A percentile compares a stretch with the other conserved stretches of the same genome.
phyloP scores from a whole-genome alignment of 2,888 invertebrate genomes.

The Hydriomena furcata region DNA sequence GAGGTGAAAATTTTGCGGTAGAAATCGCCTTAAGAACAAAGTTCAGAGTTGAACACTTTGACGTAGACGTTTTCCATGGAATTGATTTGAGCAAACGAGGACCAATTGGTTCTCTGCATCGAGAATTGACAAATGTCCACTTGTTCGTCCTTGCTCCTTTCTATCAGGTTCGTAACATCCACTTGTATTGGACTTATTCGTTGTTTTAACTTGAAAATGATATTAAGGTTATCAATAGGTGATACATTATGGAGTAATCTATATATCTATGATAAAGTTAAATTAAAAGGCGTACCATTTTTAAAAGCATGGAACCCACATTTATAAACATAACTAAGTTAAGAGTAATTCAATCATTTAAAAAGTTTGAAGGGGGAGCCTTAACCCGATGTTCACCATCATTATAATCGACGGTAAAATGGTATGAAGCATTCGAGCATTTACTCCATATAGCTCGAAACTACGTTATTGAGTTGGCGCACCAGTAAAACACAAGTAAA shows the following conservation, averaged over 20 bases:
- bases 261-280: too few species aligned
- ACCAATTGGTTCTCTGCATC: slow-evolving; percentile 3
- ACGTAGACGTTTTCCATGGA: slow-evolving; percentile 8
- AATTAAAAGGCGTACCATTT: slow-evolving; percentile 41
- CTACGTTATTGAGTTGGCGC: too few species aligned
- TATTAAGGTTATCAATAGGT: too few species aligned
- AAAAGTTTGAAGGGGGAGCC: slow-evolving; percentile 51
- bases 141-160: neutral
- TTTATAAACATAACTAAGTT: slow-evolving; percentile 56
- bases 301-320: slow-evolving; percentile 42
- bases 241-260: too few species aligned
- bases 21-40: too few species aligned
- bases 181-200: too few species aligned
- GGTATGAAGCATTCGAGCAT: too few species aligned
- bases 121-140: neutral
- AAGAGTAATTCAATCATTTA: slow-evolving; percentile 57
- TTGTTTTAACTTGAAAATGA: too few species aligned
- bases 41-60: slow-evolving; percentile 11
- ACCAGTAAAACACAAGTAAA: too few species aligned
- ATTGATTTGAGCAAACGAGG: slow-evolving; percentile 10
- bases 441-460: too few species aligned
- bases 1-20: too few species aligned
- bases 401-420: neutral
- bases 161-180: neutral
- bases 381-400: neutral